These are phyloP conservation scores for Merodon equestris DNA, from an alignment of 2,888 invertebrate genomes.

Conservation along the genomic window DNA sequence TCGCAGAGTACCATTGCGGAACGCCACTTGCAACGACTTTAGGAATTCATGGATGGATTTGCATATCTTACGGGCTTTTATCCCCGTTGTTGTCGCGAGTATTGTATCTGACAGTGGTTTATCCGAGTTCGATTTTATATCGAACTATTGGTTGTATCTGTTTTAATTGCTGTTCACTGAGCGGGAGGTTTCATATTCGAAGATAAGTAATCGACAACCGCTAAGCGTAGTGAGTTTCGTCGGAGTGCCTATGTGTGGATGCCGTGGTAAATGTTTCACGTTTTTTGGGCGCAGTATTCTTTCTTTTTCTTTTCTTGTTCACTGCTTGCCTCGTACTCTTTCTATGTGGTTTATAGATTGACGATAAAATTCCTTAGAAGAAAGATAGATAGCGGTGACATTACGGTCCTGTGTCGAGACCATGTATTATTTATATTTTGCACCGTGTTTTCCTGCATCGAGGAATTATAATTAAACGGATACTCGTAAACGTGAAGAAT, in stretches of 20 bases:
- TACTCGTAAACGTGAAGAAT: no score
- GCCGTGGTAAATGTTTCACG: conserved; percentile 56
- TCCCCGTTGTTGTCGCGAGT: conserved; percentile 9
- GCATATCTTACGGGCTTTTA: conserved; percentile 46
- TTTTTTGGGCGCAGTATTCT: conserved; percentile 30
- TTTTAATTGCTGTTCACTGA: conserved; percentile 62
- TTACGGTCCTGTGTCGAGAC: conserved; percentile 56
- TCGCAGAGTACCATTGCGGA: conserved; percentile 5
- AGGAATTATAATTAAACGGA: conserved; percentile 62
- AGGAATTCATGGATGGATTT: conserved; percentile 56
- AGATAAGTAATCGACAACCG: conserved; percentile 58
- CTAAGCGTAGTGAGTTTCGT: conserved; percentile 36
- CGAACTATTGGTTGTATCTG: conserved; percentile 34
- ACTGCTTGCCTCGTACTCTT: conserved; percentile 1
- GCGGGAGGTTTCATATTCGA: conserved; percentile 29
- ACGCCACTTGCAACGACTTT: conserved; percentile 62
- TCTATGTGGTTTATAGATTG: background rate
- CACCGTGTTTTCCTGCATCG: conserved; percentile 51
- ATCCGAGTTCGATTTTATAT: conserved; percentile 65
- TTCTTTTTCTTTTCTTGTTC: conserved; percentile 9
- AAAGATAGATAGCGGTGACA: conserved; percentile 55
- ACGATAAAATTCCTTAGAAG: conserved; percentile 53
- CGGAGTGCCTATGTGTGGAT: conserved; percentile 38
- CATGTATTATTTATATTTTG: conserved; percentile 62
- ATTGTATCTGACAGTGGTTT: conserved; percentile 65